Conservation (phyloP, 1,140 invertebrate genomes). For the Drosophila albomicans region DNA sequence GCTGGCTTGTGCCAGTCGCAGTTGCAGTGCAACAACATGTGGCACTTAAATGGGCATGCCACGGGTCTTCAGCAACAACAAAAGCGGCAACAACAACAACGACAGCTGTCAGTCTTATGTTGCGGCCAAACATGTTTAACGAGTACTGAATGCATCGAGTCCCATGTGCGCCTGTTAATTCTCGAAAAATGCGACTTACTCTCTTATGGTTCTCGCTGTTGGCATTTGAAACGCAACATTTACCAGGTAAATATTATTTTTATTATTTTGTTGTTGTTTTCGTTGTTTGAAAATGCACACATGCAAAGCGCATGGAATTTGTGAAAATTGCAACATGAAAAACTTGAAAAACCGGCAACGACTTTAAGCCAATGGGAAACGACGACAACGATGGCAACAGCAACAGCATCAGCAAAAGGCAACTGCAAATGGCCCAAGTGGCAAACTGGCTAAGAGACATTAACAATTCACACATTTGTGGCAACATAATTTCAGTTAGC, state of each 20-base stretch:
- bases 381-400: slow-evolving; percentile 53
- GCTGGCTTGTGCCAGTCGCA: slow-evolving; percentile 38
- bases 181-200: slow-evolving; percentile 56
- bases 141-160: slow-evolving; percentile 6
- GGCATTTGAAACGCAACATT: slow-evolving; percentile 42
- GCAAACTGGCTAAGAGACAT: slow-evolving; percentile 71
- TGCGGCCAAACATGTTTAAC: slow-evolving; percentile 67
- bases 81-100: slow-evolving; percentile 39
- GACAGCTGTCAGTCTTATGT: neutral
- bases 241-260: slow-evolving; percentile 66
- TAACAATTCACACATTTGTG: slow-evolving; percentile 80
- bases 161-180: slow-evolving; percentile 25
- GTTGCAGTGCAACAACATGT: slow-evolving; percentile 54
- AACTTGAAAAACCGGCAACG: slow-evolving; percentile 78
- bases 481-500: slow-evolving; percentile 75
- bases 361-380: slow-evolving; percentile 24
- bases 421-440: slow-evolving; percentile 53
- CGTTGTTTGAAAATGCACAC: slow-evolving; percentile 17
- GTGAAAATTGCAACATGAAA: slow-evolving; percentile 67
- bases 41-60: slow-evolving; percentile 73
- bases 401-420: slow-evolving; percentile 32
- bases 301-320: slow-evolving; percentile 48
- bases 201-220: slow-evolving; percentile 24
- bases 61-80: slow-evolving; percentile 27
- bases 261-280: slow-evolving; percentile 30